These are phyloP conservation scores for Abramis brama DNA, from an alignment of 2,113 vertebrate genomes.

Conservation along the genomic window DNA sequence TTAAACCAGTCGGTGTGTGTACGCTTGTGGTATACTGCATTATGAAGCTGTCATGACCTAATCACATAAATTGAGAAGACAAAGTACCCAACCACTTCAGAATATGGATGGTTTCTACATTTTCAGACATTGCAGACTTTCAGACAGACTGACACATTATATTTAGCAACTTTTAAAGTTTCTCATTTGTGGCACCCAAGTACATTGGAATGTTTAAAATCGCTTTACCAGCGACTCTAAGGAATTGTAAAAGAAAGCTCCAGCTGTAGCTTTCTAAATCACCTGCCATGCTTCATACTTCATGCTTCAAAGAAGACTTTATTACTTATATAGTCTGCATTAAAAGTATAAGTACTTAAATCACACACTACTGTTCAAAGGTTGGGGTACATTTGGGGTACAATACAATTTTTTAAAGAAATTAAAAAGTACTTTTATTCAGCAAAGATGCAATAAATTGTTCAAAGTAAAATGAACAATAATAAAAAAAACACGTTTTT, in stretches of 20 bases:
- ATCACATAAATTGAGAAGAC: conserved; percentile 33
- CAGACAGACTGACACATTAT: conserved; percentile 9
- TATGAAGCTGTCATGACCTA: conserved; percentile 42
- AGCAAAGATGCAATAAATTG: too few species aligned
- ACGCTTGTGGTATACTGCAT: conserved; percentile 1
- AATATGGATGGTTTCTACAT: conserved; percentile 26
- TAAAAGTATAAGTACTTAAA: neutral
- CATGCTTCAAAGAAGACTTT: neutral
- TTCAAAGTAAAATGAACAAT: too few species aligned
- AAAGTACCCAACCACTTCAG: conserved; percentile 21
- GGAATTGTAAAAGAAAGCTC: conserved; percentile 2
- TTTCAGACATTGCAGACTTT: conserved; percentile 23
- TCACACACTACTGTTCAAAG: neutral
- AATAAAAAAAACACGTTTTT: neutral
- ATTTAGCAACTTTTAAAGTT: conserved; percentile 13
- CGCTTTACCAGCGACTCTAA: conserved; percentile 1
- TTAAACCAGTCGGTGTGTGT: conserved; percentile 28
- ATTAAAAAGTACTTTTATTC: too few species aligned
- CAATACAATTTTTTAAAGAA: too few species aligned
- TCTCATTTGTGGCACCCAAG: neutral
- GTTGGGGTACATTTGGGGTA: neutral
- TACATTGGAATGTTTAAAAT: conserved; percentile 17
- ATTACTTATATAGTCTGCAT: neutral
- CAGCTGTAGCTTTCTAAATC: neutral
- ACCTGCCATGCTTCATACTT: neutral